These are phyloP conservation scores for Prochilodus magdalenae DNA, from an alignment of 2,113 vertebrate genomes.

Conservation along the genomic window DNA sequence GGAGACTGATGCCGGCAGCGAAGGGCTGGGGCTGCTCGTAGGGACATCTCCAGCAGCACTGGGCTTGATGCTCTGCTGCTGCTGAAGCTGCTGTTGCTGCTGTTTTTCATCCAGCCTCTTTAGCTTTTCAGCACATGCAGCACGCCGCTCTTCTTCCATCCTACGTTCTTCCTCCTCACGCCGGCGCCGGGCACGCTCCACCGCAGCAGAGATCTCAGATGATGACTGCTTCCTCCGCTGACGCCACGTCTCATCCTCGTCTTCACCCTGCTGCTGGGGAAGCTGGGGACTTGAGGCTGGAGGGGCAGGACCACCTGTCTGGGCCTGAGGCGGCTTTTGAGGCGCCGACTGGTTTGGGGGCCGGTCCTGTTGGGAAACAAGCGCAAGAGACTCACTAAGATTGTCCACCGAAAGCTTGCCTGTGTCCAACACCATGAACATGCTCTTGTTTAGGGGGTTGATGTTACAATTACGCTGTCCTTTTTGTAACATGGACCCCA, in stretches of 20 bases:
- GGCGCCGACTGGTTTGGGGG: constrained; percentile 65
- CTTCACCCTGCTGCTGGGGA: constrained; percentile 77
- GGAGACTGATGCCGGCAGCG: constrained; percentile 69
- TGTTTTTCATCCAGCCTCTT: constrained; percentile 90
- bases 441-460: background rate
- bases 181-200: constrained; percentile 88
- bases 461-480: constrained; percentile 9
- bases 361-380: constrained; percentile 64
- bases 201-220: constrained; percentile 87
- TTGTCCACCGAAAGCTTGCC: background rate
- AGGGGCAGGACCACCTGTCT: constrained; percentile 57
- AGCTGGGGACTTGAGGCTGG: constrained; percentile 63
- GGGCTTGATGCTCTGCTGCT: constrained; percentile 43
- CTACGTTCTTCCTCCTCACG: constrained; percentile 90
- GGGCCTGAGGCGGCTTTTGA: constrained; percentile 65
- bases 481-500: constrained; percentile 51
- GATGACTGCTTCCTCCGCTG: constrained; percentile 91
- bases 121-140: constrained; percentile 91
- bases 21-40: constrained; percentile 71
- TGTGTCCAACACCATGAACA: background rate
- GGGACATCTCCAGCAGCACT: constrained; percentile 58
- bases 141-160: constrained; percentile 91
- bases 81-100: constrained; percentile 42
- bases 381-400: background rate
- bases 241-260: constrained; percentile 93